Conservation (phyloP, 1,140 invertebrate species). For the Trialeurodes vaporariorum region DNA sequence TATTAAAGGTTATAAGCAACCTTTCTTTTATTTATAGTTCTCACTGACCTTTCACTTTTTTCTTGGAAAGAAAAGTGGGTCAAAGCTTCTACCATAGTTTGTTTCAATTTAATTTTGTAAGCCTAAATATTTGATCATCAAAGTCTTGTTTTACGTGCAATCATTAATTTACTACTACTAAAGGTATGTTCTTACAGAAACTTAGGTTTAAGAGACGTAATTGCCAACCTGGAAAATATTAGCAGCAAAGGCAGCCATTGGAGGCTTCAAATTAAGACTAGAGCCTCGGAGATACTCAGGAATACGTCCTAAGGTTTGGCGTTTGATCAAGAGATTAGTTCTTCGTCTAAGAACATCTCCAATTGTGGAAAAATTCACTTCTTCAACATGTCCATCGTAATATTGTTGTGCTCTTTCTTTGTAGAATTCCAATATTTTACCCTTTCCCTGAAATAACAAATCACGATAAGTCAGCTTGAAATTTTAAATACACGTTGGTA, state of each 20-base stretch:
- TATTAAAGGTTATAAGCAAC: too few relatives aligned
- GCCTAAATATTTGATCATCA: too few relatives aligned
- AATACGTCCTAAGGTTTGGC: slow-evolving; percentile 62
- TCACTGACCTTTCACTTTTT: too few relatives aligned
- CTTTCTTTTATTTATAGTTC: too few relatives aligned
- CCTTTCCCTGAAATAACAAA: slow-evolving; percentile 44
- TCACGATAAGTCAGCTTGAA: neutral
- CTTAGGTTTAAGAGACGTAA: too few relatives aligned
- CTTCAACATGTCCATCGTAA: slow-evolving; percentile 71
- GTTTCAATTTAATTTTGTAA: too few relatives aligned
- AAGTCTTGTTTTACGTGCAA: too few relatives aligned
- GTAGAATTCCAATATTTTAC: slow-evolving; percentile 67
- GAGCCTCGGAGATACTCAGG: slow-evolving; percentile 60
- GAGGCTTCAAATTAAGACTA: slow-evolving; percentile 52
- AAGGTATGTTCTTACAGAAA: too few relatives aligned
- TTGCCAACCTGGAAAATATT: slow-evolving; percentile 70
- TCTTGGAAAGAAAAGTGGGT: too few relatives aligned
- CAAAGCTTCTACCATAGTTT: too few relatives aligned
- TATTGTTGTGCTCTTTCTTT: slow-evolving; percentile 73
- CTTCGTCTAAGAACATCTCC: slow-evolving; percentile 59
- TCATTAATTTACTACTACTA: too few relatives aligned
- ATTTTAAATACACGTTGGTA: neutral
- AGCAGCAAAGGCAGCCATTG: slow-evolving; percentile 60
- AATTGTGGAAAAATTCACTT: slow-evolving; percentile 66
- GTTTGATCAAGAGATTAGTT: slow-evolving; percentile 64